These are phyloP conservation scores for Heteractis magnifica DNA, from an alignment of 92 coral and sea anemone species.

Conservation along the genomic window DNA sequence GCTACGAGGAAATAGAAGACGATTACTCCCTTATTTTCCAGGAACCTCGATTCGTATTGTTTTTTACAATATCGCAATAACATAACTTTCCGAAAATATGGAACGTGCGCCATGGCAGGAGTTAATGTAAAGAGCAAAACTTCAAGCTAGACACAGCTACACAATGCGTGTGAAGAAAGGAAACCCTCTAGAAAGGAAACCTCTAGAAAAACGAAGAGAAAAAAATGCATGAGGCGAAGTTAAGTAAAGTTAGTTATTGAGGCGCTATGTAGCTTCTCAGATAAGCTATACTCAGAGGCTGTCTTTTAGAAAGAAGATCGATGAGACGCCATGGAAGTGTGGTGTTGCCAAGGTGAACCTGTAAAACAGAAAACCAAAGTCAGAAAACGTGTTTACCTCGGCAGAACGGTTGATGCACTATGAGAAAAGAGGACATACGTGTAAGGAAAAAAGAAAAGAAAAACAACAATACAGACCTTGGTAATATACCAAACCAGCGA, in stretches of 20 bases:
- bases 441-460: background rate
- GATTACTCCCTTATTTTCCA: too few relatives aligned
- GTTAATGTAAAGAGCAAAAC: too few relatives aligned
- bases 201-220: background rate
- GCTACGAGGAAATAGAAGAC: too few relatives aligned
- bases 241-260: background rate
- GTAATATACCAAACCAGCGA: constrained; percentile 95
- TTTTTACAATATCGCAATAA: too few relatives aligned
- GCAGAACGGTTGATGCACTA: background rate
- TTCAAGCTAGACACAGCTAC: too few relatives aligned
- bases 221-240: background rate
- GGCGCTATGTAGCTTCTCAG: constrained; percentile 82
- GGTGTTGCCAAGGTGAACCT: constrained; percentile 92
- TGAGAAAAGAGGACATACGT: background rate
- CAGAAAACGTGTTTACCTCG: too few relatives aligned
- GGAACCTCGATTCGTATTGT: too few relatives aligned
- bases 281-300: constrained; percentile 93
- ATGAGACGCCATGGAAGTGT: constrained; percentile 88
- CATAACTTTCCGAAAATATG: too few relatives aligned
- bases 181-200: background rate
- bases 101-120: too few relatives aligned
- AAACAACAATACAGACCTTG: constrained; percentile 49
- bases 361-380: background rate
- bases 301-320: constrained; percentile 88
- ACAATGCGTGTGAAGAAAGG: too few relatives aligned